These are phyloP conservation scores for Lochmaea capreae DNA, from an alignment of 2,888 invertebrate genomes.

Conservation along the genomic window DNA sequence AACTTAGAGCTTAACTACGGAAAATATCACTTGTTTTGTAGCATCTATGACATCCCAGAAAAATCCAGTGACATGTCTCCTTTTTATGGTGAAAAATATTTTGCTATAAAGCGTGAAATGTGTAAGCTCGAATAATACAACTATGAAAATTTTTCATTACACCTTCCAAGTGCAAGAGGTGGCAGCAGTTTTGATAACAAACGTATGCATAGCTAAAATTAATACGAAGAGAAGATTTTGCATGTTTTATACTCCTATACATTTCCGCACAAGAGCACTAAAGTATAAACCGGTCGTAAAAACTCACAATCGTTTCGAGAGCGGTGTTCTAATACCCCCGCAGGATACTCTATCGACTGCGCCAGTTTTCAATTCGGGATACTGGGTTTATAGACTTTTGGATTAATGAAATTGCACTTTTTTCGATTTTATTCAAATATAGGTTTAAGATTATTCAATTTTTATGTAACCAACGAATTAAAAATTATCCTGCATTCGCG, in stretches of 20 bases:
- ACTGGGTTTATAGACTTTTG: constrained; percentile 30
- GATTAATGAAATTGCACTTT: constrained; percentile 29
- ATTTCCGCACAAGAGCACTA: constrained; percentile 59
- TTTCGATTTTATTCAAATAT: constrained; percentile 27
- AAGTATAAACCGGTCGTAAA: constrained; percentile 63
- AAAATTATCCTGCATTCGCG: neutral
- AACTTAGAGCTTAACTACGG: neutral
- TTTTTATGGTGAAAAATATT: constrained; percentile 25
- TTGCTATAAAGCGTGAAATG: constrained; percentile 31
- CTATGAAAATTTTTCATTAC: constrained; percentile 49
- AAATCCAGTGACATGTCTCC: constrained; percentile 21
- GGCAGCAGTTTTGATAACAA: constrained; percentile 53
- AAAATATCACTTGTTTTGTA: constrained; percentile 20
- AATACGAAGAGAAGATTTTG: constrained; percentile 61
- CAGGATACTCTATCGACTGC: constrained; percentile 30
- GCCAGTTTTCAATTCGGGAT: constrained; percentile 34
- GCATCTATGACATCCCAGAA: constrained; percentile 13
- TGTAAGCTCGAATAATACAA: constrained; percentile 30
- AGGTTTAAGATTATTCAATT: constrained; percentile 21
- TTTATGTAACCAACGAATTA: constrained; percentile 4
- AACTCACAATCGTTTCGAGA: constrained; percentile 46
- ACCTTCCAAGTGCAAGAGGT: constrained; percentile 45
- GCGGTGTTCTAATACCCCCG: constrained; percentile 31
- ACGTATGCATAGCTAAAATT: constrained; percentile 60
- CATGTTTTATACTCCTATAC: constrained; percentile 60